These are phyloP conservation scores for Petrocephalus schoutedeni DNA, from an alignment of 2,797 vertebrate genomes.

Conservation along the genomic window DNA sequence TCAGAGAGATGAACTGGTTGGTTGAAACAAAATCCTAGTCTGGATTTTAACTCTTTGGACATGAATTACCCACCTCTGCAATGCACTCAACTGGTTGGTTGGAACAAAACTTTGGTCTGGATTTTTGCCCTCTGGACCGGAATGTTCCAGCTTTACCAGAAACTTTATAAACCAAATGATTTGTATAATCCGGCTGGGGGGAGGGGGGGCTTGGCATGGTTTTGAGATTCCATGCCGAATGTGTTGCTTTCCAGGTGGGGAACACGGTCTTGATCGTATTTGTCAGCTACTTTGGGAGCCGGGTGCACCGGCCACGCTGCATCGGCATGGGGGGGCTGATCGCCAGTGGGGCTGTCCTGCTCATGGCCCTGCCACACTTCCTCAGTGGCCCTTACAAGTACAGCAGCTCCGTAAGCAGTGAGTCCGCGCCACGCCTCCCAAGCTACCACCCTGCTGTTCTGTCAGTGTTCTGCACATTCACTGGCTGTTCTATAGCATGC, in stretches of 20 bases:
- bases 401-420: conserved; percentile 56
- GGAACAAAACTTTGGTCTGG: not conserved
- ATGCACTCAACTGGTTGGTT: too few species aligned
- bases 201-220: not conserved
- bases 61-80: too few species aligned
- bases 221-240: not conserved
- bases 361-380: conserved; percentile 83
- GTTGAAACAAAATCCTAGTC: too few species aligned
- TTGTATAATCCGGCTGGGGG: not conserved
- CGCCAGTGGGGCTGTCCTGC: conserved; percentile 69
- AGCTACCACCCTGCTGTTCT: not conserved
- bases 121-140: not conserved
- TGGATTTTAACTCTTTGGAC: too few species aligned
- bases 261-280: conserved; percentile 85
- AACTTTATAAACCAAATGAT: not conserved
- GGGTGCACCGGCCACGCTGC: conserved; percentile 78
- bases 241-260: conserved; percentile 66
- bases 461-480: not conserved
- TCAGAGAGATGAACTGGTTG: too few species aligned
- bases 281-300: conserved; percentile 84
- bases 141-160: not conserved
- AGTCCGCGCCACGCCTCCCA: conserved; percentile 43
- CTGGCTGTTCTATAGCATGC: not conserved
- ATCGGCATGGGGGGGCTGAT: conserved; percentile 80
- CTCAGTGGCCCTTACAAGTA: conserved; percentile 65